Conservation (phyloP, 2,113 vertebrate species). For the Planiliza haematocheilus region DNA sequence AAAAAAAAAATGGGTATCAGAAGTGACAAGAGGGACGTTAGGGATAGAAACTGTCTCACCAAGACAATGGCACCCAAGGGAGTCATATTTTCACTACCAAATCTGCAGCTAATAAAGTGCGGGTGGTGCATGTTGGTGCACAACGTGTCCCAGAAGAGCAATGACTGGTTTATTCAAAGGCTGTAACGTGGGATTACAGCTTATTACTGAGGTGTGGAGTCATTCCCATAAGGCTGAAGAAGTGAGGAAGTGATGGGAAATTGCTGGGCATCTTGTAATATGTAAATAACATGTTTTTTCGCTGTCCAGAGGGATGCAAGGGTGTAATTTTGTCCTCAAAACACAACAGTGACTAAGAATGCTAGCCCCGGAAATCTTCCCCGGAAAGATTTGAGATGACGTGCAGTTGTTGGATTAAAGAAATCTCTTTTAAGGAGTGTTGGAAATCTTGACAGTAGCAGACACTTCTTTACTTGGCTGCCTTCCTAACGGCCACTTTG, state of each 20-base stretch:
- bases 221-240: background rate
- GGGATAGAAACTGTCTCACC: slow-evolving; percentile 50
- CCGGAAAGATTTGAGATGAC: slow-evolving; percentile 51
- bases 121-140: slow-evolving; percentile 39
- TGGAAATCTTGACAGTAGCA: slow-evolving; percentile 53
- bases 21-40: slow-evolving; percentile 42
- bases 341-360: slow-evolving; percentile 47
- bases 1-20: slow-evolving; percentile 41
- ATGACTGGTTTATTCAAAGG: slow-evolving; percentile 21
- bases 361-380: slow-evolving; percentile 11
- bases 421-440: slow-evolving; percentile 46
- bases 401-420: slow-evolving; percentile 66
- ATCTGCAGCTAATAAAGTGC: slow-evolving; percentile 65
- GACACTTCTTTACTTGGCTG: slow-evolving; percentile 15
- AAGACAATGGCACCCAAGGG: slow-evolving; percentile 67
- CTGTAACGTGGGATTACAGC: slow-evolving; percentile 15
- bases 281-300: slow-evolving; percentile 43
- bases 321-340: slow-evolving; percentile 41
- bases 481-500: slow-evolving; percentile 35
- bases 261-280: slow-evolving; percentile 30
- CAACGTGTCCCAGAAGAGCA: slow-evolving; percentile 39
- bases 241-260: slow-evolving; percentile 1
- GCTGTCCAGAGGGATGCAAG: slow-evolving; percentile 15
- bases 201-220: background rate
- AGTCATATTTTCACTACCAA: slow-evolving; percentile 56